Conservation (phyloP, 92 coral and sea anemone species). For the Porites evermanni region DNA sequence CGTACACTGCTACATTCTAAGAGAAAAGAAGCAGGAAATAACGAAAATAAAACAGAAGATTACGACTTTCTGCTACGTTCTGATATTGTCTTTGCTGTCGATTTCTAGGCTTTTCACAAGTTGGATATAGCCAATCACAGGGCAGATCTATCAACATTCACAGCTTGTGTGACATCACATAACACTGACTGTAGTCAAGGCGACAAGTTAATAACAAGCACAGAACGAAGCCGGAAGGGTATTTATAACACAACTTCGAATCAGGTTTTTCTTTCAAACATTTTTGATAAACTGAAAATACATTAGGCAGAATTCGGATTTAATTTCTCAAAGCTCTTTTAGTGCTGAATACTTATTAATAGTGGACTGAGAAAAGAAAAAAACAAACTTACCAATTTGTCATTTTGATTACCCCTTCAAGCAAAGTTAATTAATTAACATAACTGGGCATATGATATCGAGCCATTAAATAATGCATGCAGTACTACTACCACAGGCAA, state of each 20-base stretch:
- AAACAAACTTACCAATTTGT: neutral
- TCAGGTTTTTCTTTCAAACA: neutral
- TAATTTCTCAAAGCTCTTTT: neutral
- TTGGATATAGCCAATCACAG: conserved; percentile 23
- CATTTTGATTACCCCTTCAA: neutral
- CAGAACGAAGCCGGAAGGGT: neutral
- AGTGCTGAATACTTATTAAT: neutral
- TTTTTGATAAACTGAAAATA: neutral
- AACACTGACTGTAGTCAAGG: conserved; percentile 46
- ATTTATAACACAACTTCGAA: neutral
- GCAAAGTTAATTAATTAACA: too few species aligned
- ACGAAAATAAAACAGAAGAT: neutral
- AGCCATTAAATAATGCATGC: too few species aligned
- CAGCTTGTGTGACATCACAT: conserved; percentile 50
- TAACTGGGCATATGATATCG: too few species aligned
- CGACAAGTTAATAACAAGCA: conserved; percentile 6
- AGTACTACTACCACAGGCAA: too few species aligned
- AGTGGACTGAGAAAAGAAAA: neutral
- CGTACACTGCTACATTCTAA: conserved; percentile 11
- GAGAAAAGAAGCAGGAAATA: neutral
- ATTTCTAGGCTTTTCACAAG: conserved; percentile 1
- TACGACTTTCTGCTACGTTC: neutral
- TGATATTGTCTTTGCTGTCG: conserved; percentile 2
- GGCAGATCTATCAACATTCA: neutral
- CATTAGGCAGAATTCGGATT: neutral